A percentile compares a stretch with the other conserved stretches of the same genome.
These are phyloP conservation scores for Psephotus haematonotus DNA, from an alignment of 2,113 vertebrate genomes.

Conservation along the genomic window DNA sequence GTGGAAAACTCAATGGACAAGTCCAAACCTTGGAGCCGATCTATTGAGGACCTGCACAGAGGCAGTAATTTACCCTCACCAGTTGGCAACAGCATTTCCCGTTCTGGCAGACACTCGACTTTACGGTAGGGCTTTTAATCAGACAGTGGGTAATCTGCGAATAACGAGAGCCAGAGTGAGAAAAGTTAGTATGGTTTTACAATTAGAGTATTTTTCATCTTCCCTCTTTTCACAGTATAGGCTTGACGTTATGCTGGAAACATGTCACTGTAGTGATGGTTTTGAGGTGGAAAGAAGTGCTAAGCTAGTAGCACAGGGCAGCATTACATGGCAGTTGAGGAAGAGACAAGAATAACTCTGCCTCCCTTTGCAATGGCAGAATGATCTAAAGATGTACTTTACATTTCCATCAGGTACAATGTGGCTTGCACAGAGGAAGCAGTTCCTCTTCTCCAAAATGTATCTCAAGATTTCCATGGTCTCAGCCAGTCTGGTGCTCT, in stretches of 20 bases:
- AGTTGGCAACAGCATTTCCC: slow-evolving; percentile 84
- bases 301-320: background rate
- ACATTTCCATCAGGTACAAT: background rate
- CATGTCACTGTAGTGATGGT: rapidly evolving
- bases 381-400: background rate
- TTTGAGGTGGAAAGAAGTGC: background rate
- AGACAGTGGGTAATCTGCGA: background rate
- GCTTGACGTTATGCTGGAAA: rapidly evolving
- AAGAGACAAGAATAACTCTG: background rate
- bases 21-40: slow-evolving; percentile 91
- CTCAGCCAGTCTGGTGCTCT: background rate
- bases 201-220: rapidly evolving
- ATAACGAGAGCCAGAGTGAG: too few species aligned
- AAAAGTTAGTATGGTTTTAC: background rate
- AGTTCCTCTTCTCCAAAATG: background rate
- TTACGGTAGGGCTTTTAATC: slow-evolving; percentile 78
- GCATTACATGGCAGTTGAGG: background rate
- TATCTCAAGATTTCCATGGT: background rate
- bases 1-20: slow-evolving; percentile 88
- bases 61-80: slow-evolving; percentile 86
- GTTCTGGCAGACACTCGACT: slow-evolving; percentile 86
- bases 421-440: background rate
- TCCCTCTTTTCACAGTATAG: background rate
- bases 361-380: background rate
- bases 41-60: slow-evolving; percentile 94